Conservation (phyloP, 2,888 invertebrate species). For the Steromphala cineraria region DNA sequence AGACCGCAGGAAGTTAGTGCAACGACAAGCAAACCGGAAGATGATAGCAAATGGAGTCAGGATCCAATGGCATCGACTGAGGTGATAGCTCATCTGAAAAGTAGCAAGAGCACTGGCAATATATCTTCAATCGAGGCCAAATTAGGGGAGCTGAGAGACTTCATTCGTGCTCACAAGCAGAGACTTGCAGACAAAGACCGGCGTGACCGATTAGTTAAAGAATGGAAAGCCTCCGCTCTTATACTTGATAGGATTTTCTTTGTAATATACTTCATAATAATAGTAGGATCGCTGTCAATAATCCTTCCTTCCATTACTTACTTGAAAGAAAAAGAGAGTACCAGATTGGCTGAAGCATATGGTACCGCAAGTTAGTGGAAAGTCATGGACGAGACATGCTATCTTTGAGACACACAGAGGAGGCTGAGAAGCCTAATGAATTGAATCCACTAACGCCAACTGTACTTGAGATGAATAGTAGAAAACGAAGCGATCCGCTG, state of each 20-base stretch:
- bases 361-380: background rate
- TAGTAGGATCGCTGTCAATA: conserved; percentile 62
- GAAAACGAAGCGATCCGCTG: too few relatives aligned
- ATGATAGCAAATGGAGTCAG: conserved; percentile 28
- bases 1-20: background rate
- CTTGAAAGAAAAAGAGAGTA: background rate
- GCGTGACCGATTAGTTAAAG: conserved; percentile 64
- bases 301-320: conserved; percentile 49
- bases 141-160: conserved; percentile 58
- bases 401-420: too few relatives aligned
- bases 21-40: background rate
- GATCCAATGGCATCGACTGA: conserved; percentile 32
- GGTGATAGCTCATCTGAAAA: conserved; percentile 28
- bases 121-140: conserved; percentile 57
- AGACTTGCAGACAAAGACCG: conserved; percentile 67
- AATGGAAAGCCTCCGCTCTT: conserved; percentile 72
- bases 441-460: too few relatives aligned
- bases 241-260: conserved; percentile 73
- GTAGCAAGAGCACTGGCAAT: conserved; percentile 24
- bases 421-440: too few relatives aligned
- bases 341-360: background rate
- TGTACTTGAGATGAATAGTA: too few relatives aligned
- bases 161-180: conserved; percentile 56
- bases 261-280: conserved; percentile 66
- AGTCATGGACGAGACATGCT: too few relatives aligned